phyloP scores from a whole-genome alignment of 2,888 invertebrate genomes.

The Vesta saturnalis region DNA sequence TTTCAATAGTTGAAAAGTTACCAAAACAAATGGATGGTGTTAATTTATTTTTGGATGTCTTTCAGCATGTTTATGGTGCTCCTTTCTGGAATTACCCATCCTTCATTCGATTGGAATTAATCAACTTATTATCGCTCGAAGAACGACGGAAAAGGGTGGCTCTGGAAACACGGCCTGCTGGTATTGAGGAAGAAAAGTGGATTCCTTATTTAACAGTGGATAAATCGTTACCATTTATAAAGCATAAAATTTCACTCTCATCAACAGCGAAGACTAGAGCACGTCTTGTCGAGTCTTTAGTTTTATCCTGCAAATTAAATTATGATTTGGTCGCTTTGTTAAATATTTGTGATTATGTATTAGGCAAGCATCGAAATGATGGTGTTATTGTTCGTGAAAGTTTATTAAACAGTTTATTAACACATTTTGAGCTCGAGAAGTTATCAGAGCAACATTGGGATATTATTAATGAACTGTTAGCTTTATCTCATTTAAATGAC shows the following conservation, averaged over 20 bases:
- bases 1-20: not conserved
- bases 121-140: slow-evolving; percentile 6
- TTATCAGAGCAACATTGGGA: slow-evolving; percentile 15
- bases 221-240: slow-evolving; percentile 19
- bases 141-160: not conserved
- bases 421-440: slow-evolving; percentile 6
- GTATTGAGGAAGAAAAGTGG: slow-evolving; percentile 15
- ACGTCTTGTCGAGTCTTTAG: not conserved
- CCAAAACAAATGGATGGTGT: slow-evolving; percentile 1
- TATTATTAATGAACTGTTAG: slow-evolving; percentile 12
- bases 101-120: not conserved
- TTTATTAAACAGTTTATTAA: not conserved
- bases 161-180: not conserved
- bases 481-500: slow-evolving; percentile 12
- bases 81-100: slow-evolving; percentile 6
- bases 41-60: slow-evolving; percentile 2
- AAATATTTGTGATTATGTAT: slow-evolving; percentile 18
- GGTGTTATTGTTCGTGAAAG: not conserved
- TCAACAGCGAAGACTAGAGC: slow-evolving; percentile 5
- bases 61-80: slow-evolving; percentile 12
- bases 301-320: slow-evolving; percentile 24
- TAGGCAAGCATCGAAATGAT: slow-evolving; percentile 21
- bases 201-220: slow-evolving; percentile 9
- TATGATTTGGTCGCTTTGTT: slow-evolving; percentile 11
- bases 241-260: slow-evolving; percentile 16